Percentiles rank a stretch among this genome's conserved stretches.
Evolutionary conservation across 2,888 invertebrate genomes (phyloP).

Genomic region (Metacarcinus magister): DNA sequence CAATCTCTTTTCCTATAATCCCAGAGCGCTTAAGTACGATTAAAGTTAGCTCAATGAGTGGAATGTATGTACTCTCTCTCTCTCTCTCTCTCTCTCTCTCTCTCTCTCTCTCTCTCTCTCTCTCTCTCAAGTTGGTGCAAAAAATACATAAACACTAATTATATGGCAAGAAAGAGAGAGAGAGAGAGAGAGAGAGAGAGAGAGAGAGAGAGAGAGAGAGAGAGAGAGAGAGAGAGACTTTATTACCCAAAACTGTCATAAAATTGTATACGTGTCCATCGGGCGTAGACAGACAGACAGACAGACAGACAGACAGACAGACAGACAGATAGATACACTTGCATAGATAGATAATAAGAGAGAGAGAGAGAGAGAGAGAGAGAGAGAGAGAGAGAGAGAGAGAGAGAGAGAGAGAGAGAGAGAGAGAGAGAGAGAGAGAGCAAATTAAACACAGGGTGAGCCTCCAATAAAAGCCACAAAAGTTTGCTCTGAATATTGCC

Average conservation of each 20-base stretch:
- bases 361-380: not conserved
- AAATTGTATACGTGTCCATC: not conserved
- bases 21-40: not conserved
- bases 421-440: slow-evolving; percentile 26
- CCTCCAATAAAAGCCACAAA: slow-evolving; percentile 13
- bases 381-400: slow-evolving; percentile 26
- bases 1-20: not conserved
- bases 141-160: not conserved
- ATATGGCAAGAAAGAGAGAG: not conserved
- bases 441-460: slow-evolving; percentile 26
- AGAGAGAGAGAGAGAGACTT: slow-evolving; percentile 26
- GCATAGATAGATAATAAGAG: not conserved
- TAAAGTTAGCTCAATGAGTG: not conserved
- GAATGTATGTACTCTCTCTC: too few relatives aligned
- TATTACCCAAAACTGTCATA: slow-evolving; percentile 2
- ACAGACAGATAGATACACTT: not conserved
- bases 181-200: slow-evolving; percentile 22
- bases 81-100: too few relatives aligned
- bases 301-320: not conserved
- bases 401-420: slow-evolving; percentile 26
- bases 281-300: not conserved
- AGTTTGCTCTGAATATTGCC: slow-evolving; percentile 26
- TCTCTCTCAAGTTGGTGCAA: too few relatives aligned
- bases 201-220: slow-evolving; percentile 26
- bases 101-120: too few relatives aligned